A percentile compares a stretch with the other conserved stretches of the same genome.
Conservation (phyloP, 1,140 invertebrate genomes). For the Scylla paramamosain region DNA sequence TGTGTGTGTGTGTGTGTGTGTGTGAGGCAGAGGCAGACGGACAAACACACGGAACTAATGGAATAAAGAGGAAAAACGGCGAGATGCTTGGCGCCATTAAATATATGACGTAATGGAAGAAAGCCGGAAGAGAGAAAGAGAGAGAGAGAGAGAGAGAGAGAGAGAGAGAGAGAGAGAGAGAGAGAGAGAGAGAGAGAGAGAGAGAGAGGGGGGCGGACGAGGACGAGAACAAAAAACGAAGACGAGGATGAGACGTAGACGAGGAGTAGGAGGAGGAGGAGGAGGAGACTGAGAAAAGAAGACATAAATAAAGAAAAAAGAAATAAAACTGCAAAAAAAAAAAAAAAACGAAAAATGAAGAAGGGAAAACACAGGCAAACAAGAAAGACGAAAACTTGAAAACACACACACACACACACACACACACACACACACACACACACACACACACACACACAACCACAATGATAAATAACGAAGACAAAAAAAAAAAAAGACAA, state of each 20-base stretch:
- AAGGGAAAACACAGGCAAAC: too few relatives aligned
- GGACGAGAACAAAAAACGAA: background rate
- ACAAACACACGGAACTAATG: background rate
- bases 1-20: background rate
- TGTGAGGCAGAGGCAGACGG: background rate
- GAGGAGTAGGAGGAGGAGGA: background rate
- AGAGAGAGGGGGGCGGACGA: background rate
- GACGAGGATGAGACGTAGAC: background rate
- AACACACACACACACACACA: background rate
- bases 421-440: too few relatives aligned
- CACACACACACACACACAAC: too few relatives aligned
- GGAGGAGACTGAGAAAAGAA: background rate
- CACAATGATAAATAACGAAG: background rate
- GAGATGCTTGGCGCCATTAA: background rate
- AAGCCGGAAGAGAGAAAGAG: constrained; percentile 57
- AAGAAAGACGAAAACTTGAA: too few relatives aligned
- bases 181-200: background rate
- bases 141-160: constrained; percentile 62
- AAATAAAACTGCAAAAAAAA: too few relatives aligned
- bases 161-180: constrained; percentile 13
- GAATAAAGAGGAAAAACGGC: background rate
- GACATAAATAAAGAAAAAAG: background rate
- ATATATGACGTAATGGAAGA: background rate
- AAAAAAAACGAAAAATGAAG: too few relatives aligned
- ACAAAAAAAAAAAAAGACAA: background rate